A percentile compares a stretch with the other conserved stretches of the same genome.
phyloP scores from a whole-genome alignment of 2,113 vertebrate genomes.

The Pseudorhombus dupliciocellatus region DNA sequence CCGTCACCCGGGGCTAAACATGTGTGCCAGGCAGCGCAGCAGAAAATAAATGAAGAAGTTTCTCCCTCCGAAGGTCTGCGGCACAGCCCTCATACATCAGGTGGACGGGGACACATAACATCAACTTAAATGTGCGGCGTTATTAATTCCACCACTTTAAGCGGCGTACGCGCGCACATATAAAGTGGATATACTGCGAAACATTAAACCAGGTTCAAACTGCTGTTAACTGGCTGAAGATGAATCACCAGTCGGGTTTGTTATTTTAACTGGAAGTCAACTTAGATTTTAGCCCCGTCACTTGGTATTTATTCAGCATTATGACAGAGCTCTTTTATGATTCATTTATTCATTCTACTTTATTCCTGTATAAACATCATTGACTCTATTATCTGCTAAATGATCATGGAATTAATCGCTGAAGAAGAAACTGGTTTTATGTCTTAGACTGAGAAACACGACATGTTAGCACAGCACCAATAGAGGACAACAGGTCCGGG shows the following conservation, averaged over 20 bases:
- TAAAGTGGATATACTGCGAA: conserved; percentile 1
- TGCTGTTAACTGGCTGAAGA: conserved; percentile 34
- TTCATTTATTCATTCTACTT: neutral
- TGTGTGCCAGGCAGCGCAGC: conserved; percentile 70
- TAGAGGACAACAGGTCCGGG: too few species aligned
- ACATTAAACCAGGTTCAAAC: conserved; percentile 49
- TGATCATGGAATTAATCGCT: neutral
- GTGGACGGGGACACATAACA: conserved; percentile 31
- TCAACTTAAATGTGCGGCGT: conserved; percentile 23
- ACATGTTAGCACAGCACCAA: neutral
- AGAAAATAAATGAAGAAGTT: conserved; percentile 62
- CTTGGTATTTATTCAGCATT: neutral
- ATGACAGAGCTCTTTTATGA: too few species aligned
- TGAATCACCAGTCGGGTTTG: neutral
- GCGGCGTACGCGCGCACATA: neutral
- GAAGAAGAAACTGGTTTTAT: too few species aligned
- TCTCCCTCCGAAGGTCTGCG: conserved; percentile 37
- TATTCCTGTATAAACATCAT: too few species aligned
- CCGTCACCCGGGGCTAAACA: conserved; percentile 70
- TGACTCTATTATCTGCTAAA: too few species aligned
- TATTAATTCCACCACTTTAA: conserved; percentile 44
- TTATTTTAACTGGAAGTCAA: too few species aligned
- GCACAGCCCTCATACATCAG: conserved; percentile 54
- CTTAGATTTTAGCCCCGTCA: neutral
- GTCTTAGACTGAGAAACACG: too few species aligned